Percentiles rank a stretch among this genome's conserved stretches.
These are phyloP conservation scores for Drosophila equinoxialis DNA, from an alignment of 1,140 invertebrate genomes.

Conservation along the genomic window DNA sequence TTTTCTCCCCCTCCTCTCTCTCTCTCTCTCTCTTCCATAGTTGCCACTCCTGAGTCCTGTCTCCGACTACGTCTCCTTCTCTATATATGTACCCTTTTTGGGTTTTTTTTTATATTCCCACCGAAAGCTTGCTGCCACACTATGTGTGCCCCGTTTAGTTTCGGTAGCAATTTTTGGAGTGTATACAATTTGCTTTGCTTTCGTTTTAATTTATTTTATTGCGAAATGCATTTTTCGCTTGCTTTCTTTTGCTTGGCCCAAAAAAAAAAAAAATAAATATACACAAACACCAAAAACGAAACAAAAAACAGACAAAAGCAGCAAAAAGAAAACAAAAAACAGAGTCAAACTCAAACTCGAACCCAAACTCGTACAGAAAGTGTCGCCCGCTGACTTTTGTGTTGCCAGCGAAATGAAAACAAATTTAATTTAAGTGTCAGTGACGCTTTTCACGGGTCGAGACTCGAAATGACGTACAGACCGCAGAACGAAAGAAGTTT, in stretches of 20 bases:
- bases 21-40: neutral
- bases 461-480: neutral
- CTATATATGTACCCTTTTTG: too few relatives aligned
- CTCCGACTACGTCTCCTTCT: too few relatives aligned
- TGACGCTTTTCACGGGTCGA: slow-evolving; percentile 60
- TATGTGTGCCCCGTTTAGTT: slow-evolving; percentile 46
- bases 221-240: slow-evolving; percentile 62
- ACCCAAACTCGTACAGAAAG: slow-evolving; percentile 49
- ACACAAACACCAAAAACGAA: neutral
- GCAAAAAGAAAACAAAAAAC: neutral
- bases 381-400: slow-evolving; percentile 60
- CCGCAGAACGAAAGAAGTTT: slow-evolving; percentile 9
- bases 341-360: slow-evolving; percentile 11
- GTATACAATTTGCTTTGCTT: slow-evolving; percentile 66
- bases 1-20: slow-evolving; percentile 4
- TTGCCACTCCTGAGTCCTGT: too few relatives aligned
- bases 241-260: slow-evolving; percentile 52
- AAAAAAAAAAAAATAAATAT: neutral
- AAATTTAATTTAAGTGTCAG: slow-evolving; percentile 79
- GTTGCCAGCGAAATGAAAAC: slow-evolving; percentile 59
- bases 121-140: neutral
- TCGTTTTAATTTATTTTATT: slow-evolving; percentile 75
- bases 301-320: slow-evolving; percentile 15
- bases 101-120: neutral
- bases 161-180: slow-evolving; percentile 48